phyloP scores from a whole-genome alignment of 2,113 vertebrate species.

The Nyctereutes procyonoides region DNA sequence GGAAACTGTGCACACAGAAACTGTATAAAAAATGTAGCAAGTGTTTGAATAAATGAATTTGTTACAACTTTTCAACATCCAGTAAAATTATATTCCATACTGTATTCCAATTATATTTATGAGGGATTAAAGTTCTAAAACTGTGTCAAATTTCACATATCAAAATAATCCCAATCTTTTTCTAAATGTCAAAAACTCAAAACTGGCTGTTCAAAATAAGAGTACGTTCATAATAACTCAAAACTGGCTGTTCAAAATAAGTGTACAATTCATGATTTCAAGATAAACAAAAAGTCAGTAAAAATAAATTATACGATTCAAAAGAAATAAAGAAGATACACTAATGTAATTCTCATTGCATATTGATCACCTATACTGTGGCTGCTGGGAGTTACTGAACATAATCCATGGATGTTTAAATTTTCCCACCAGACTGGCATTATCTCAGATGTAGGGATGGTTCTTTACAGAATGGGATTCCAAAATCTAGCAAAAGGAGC shows the following conservation, averaged over 20 bases:
- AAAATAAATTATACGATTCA: background rate
- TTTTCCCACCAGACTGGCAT: background rate
- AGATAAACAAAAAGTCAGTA: background rate
- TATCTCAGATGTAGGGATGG: background rate
- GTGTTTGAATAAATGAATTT: slow-evolving; percentile 41
- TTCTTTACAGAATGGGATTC: background rate
- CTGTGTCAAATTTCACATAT: background rate
- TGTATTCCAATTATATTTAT: slow-evolving; percentile 7
- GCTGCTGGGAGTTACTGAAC: background rate
- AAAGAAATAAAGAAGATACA: background rate
- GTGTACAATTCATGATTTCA: slow-evolving; percentile 27
- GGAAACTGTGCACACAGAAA: background rate
- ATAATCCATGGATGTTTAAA: background rate
- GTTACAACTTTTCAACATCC: slow-evolving; percentile 16
- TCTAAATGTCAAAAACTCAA: slow-evolving; percentile 51
- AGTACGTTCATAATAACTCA: background rate
- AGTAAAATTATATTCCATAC: background rate
- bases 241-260: background rate
- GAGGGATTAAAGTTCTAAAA: background rate
- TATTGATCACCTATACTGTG: background rate
- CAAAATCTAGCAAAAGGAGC: background rate
- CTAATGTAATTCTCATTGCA: background rate
- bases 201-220: background rate
- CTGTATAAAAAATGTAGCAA: background rate
- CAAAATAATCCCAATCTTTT: background rate